Base-by-base conservation (phyloP, 2,888 invertebrate genomes). In the Macrophya alboannulata region DNA sequence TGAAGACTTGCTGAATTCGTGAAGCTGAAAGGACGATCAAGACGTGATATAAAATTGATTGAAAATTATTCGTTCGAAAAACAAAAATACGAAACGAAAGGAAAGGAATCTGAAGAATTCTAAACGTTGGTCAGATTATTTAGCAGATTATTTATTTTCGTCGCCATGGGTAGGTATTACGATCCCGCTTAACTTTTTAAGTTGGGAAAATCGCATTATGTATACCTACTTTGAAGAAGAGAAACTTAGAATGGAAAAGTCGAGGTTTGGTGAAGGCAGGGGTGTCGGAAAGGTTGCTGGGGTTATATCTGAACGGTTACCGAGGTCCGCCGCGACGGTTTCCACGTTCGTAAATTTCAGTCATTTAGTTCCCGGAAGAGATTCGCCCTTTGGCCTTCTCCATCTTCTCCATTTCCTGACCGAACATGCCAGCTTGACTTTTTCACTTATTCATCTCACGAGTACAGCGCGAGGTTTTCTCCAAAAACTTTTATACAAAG, bases 151-250 rank as follows among this genome's bases (percentile, higher is more conserved):
- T 86, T 87, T 87, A 88, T 87, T 89, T 87, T 87, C 87, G 87
- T 86, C 87, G 88, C 87, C 89, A n/a, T n/a, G n/a, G n/a, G n/a
- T n/a, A 87, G 89, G 89, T 88, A 31, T 31, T 31, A 31, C 3
- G 89, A 88, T 85, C 87, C 87, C 88, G 88, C 90, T 91, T 90
- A 90, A 90, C 91, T 90, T 90, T 90, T 88, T 90, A 90, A 90
- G 89, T 89, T 89, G 85, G 25, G 74, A 83, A 89, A 91, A 90
- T 91, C 91, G 90, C 89, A 89, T 91, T 91, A 90, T 87, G 79
- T 74, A 62, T 62, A 62, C 15, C 48, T 48, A 55, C 31, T 77
- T 74, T 55, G 55, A 4, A 25, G 17, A 51, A 31, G 51, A 74
- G 45, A 45, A 74, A 45, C 45, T 43, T 25, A 74, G 45, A 74